These are phyloP conservation scores for Blastobasis adustella DNA, from an alignment of 2,888 invertebrate species.

Conservation along the genomic window DNA sequence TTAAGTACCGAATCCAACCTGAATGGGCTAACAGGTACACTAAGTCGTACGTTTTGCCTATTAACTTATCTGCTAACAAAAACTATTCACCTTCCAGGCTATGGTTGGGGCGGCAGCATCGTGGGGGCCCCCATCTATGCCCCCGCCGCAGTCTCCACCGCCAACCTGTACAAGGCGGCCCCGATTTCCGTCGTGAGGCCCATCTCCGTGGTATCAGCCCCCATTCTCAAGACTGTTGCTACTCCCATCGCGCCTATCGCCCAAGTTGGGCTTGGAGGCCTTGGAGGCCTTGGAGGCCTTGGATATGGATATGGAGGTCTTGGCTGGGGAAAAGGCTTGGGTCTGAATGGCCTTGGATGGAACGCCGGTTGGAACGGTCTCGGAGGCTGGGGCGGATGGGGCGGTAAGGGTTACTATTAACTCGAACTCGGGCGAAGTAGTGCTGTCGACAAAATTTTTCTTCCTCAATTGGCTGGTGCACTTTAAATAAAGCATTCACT, in stretches of 20 bases:
- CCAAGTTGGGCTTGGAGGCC: conserved; percentile 18
- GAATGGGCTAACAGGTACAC: conserved; percentile 7
- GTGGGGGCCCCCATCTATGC: conserved; percentile 28
- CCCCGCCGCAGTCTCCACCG: conserved; percentile 50
- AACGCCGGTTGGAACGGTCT: conserved; percentile 10
- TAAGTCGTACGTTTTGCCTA: neutral
- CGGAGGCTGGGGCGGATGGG: conserved; percentile 16
- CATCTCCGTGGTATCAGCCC: conserved; percentile 32
- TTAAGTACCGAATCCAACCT: conserved; percentile 12
- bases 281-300: conserved; percentile 16
- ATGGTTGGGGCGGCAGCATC: conserved; percentile 17
- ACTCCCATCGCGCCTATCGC: conserved; percentile 15
- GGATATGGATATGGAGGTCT: conserved; percentile 13
- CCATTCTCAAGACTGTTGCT: conserved; percentile 28
- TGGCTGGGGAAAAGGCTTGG: conserved; percentile 5
- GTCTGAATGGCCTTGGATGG: conserved; percentile 18
- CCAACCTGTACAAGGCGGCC: conserved; percentile 47
- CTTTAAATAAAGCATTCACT: conserved; percentile 5
- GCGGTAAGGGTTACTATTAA: conserved; percentile 15
- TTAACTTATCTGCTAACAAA: neutral
- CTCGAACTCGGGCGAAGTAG: conserved; percentile 1
- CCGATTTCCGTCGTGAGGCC: conserved; percentile 50
- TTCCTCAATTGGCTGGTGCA: neutral
- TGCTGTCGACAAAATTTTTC: neutral
- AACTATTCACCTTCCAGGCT: conserved; percentile 18